Conservation (phyloP, 2,888 invertebrate genomes). For the Euzetes globulus region DNA sequence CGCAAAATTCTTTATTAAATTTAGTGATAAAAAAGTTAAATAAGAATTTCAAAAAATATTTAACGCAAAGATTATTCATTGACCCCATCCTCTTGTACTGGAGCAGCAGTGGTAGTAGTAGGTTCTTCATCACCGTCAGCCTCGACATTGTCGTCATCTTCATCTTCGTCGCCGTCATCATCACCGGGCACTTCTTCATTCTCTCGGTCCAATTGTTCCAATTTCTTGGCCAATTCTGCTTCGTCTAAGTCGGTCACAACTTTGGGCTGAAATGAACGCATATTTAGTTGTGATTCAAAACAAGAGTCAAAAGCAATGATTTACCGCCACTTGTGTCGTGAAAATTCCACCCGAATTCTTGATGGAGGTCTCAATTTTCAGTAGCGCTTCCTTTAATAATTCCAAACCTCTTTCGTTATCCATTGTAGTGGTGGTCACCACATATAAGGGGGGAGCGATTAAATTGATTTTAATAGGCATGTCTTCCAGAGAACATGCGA, state of each 20-base stretch:
- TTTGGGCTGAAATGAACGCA: conserved; percentile 61
- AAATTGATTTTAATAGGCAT: conserved; percentile 97
- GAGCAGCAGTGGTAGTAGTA: too few species aligned
- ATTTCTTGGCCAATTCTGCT: conserved; percentile 82
- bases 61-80: not conserved
- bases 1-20: not conserved
- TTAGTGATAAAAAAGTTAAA: not conserved
- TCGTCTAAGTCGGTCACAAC: conserved; percentile 98
- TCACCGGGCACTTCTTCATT: conserved; percentile 84
- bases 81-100: too few species aligned
- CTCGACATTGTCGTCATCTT: conserved; percentile 40
- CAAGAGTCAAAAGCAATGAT: conserved; percentile 44
- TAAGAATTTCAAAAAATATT: not conserved
- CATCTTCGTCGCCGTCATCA: conserved; percentile 48
- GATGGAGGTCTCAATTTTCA: conserved; percentile 75
- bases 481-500: conserved; percentile 80
- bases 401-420: conserved; percentile 89
- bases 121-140: conserved; percentile 27
- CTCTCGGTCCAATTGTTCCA: conserved; percentile 87
- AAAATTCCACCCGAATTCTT: conserved; percentile 76
- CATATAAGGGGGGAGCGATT: conserved; percentile 96
- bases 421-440: conserved; percentile 96
- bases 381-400: conserved; percentile 79
- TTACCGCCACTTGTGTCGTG: conserved; percentile 85
- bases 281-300: not conserved